Base-by-base conservation (phyloP, 2,797 vertebrate genomes). In the Cynopterus sphinx region DNA sequence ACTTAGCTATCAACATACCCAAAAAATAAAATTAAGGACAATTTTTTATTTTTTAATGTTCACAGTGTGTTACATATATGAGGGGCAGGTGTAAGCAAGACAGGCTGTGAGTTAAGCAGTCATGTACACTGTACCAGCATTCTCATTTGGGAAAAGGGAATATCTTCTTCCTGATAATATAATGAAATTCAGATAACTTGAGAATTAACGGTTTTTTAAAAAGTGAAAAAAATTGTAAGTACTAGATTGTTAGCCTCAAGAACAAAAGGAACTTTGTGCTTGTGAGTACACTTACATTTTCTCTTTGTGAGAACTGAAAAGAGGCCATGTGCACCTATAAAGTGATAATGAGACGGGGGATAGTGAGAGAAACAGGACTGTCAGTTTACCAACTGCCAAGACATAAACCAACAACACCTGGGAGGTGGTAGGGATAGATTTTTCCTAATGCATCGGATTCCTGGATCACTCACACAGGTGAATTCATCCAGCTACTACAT, bases 201-300 rank as follows among this genome's bases (percentile, higher is more conserved):
- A 84, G n/a, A 91, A 71, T 59, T 59, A 39, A 82, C 7, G 49
- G 3, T 0, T 26, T 81, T 57, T 53, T 26, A 19, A 39, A 33
- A 10, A 59, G 36, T 7, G 16, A 49, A 79, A n/a, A 49, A 28
- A 71, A 16, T 4, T 24, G 46, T 65, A 67, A 49, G 5, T n/a
- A 57, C 33, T 53, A 43, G 28, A 85, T 39, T n/a, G 6, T 75
- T 41, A 84, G 51, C 22, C 26, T 90, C 11, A 71, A 96, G 70
- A 91, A 96, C 36, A 92, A 88, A 95, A 83, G 31, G 17, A 86
- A 51, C 59, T 73, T 65, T 57, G 71, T 93, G 24, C 9, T 70
- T 83, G 21, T 73, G 28, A 53, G 16, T 4, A 4, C 12, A 74
- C 33, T 53, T 86, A 61, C 36, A 73, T 61, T 26, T 92, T 81